These are phyloP conservation scores for Limnephilus marmoratus DNA, from an alignment of 2,888 invertebrate genomes.

Conservation along the genomic window DNA sequence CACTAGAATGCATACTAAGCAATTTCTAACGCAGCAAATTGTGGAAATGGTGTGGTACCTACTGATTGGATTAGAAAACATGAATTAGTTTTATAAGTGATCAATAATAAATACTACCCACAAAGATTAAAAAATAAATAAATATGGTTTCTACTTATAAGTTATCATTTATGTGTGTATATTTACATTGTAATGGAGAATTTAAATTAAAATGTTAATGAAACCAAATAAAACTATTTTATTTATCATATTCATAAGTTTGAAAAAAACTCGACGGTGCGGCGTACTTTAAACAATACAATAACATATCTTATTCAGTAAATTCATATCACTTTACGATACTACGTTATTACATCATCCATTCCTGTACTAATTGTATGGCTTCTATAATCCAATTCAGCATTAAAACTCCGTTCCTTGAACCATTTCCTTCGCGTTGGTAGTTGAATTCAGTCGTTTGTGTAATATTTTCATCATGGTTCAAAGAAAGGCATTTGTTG, in stretches of 20 bases:
- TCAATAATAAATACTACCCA: neutral
- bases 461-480: neutral
- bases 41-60: neutral
- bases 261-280: neutral
- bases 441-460: neutral
- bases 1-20: neutral
- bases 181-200: too few relatives aligned
- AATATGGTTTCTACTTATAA: too few relatives aligned
- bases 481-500: neutral
- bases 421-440: neutral
- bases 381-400: slow-evolving; percentile 39
- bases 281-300: neutral
- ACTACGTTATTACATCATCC: neutral
- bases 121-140: too few relatives aligned
- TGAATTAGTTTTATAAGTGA: too few relatives aligned
- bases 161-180: too few relatives aligned
- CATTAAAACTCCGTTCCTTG: neutral
- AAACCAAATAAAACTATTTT: neutral
- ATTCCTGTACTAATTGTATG: neutral
- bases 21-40: neutral
- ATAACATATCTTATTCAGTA: neutral
- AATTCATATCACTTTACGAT: neutral
- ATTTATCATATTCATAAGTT: neutral
- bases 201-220: too few relatives aligned
- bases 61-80: neutral